phyloP scores from a whole-genome alignment of 2,888 invertebrate species.

The Agapostemon virescens region DNA sequence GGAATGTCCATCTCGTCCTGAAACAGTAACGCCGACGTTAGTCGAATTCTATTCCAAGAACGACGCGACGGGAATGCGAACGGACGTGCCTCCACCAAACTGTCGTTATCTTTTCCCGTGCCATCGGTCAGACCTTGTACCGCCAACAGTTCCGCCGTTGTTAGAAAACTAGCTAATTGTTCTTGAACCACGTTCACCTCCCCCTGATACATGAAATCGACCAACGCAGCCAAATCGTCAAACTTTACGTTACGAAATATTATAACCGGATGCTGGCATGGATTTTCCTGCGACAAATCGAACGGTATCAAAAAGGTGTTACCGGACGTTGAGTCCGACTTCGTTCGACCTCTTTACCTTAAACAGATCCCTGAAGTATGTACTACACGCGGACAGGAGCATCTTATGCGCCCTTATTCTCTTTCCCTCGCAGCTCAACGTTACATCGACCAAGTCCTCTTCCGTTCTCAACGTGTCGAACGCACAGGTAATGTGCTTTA shows the following conservation, averaged over 20 bases:
- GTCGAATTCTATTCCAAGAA: not conserved
- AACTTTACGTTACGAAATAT: constrained; percentile 90
- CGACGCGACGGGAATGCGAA: not conserved
- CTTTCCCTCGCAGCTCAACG: constrained; percentile 91
- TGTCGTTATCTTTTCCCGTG: constrained; percentile 79
- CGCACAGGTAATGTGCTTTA: constrained; percentile 90
- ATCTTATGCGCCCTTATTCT: constrained; percentile 92
- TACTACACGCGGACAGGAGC: constrained; percentile 91
- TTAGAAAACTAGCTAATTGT: constrained; percentile 88
- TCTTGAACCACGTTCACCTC: constrained; percentile 92
- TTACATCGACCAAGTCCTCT: constrained; percentile 89
- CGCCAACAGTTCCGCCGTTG: constrained; percentile 88
- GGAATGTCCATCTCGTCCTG: constrained; percentile 79
- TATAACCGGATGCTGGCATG: constrained; percentile 90
- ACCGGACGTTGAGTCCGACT: not conserved
- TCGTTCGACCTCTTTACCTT: constrained; percentile 72
- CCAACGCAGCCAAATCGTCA: constrained; percentile 88
- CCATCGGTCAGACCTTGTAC: constrained; percentile 88
- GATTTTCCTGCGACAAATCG: constrained; percentile 85
- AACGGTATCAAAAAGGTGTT: not conserved
- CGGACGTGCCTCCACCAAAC: constrained; percentile 73
- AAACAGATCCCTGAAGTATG: constrained; percentile 85
- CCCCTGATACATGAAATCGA: constrained; percentile 91
- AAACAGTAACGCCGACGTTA: constrained; percentile 20
- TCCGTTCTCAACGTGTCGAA: constrained; percentile 86